These are phyloP conservation scores for Podilymbus podiceps DNA, from an alignment of 2,113 vertebrate genomes.

Conservation along the genomic window DNA sequence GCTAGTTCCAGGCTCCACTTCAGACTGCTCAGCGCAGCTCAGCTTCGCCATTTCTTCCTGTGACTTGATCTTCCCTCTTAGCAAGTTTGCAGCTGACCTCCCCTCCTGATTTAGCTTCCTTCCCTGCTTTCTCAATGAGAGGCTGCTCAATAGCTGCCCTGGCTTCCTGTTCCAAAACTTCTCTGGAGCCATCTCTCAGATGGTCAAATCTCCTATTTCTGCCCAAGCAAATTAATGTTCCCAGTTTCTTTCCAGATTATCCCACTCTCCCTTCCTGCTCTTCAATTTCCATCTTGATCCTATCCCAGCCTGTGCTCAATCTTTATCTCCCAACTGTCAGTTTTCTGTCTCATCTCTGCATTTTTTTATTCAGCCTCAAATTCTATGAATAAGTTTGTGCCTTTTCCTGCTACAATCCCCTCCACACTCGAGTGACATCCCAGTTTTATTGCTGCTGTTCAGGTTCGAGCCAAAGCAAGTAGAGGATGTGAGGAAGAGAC, in stretches of 20 bases:
- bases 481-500: background rate
- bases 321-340: slow-evolving; percentile 30
- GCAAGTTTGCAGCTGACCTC: background rate
- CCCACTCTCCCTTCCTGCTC: background rate
- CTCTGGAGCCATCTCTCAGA: background rate
- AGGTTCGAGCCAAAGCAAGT: background rate
- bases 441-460: background rate
- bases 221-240: background rate
- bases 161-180: background rate
- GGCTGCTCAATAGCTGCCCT: background rate
- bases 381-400: slow-evolving; percentile 26
- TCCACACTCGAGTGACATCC: background rate
- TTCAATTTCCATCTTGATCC: background rate
- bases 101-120: background rate
- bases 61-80: background rate
- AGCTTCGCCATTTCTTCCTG: background rate
- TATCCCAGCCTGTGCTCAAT: background rate
- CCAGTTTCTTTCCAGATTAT: background rate
- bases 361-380: background rate
- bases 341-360: background rate
- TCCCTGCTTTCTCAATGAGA: background rate
- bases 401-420: background rate
- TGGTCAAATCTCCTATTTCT: background rate
- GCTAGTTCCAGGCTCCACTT: background rate
- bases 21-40: background rate